These are phyloP conservation scores for Atethmia centrago DNA, from an alignment of 2,888 invertebrate species.

Conservation along the genomic window DNA sequence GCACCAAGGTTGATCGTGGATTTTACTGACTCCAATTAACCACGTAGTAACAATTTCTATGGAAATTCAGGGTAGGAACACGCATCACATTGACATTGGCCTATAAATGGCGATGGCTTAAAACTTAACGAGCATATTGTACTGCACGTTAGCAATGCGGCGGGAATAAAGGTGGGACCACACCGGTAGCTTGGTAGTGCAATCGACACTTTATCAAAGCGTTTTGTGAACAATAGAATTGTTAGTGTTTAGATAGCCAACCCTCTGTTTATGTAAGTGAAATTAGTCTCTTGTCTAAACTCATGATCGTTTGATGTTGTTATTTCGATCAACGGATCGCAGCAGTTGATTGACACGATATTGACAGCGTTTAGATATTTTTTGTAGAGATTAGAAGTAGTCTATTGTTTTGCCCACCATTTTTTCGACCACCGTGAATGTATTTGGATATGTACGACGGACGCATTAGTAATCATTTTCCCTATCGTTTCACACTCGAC, in stretches of 20 bases:
- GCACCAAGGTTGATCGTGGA: slow-evolving; percentile 53
- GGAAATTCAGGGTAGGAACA: slow-evolving; percentile 61
- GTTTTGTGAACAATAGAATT: neutral
- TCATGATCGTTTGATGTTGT: neutral
- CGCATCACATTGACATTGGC: slow-evolving; percentile 55
- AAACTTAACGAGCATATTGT: slow-evolving; percentile 42
- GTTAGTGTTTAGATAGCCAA: neutral
- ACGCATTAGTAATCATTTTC: slow-evolving; percentile 1
- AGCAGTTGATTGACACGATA: no score
- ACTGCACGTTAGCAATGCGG: slow-evolving; percentile 44
- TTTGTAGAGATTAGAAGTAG: no score
- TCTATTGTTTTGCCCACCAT: neutral
- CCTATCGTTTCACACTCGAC: slow-evolving; percentile 1
- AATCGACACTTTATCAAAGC: neutral
- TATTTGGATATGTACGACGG: neutral
- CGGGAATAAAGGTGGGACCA: slow-evolving; percentile 15
- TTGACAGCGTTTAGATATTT: neutral
- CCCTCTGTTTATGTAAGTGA: neutral
- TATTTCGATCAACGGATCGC: neutral
- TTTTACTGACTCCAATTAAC: slow-evolving; percentile 40
- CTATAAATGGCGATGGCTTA: slow-evolving; percentile 47
- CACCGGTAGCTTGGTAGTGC: slow-evolving; percentile 5
- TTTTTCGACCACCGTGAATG: neutral
- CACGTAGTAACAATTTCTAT: slow-evolving; percentile 25
- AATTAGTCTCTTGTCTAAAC: neutral